A percentile compares a stretch with the other conserved stretches of the same genome.
Conservation (phyloP, 2,113 vertebrate genomes). For the Halcyon senegalensis region DNA sequence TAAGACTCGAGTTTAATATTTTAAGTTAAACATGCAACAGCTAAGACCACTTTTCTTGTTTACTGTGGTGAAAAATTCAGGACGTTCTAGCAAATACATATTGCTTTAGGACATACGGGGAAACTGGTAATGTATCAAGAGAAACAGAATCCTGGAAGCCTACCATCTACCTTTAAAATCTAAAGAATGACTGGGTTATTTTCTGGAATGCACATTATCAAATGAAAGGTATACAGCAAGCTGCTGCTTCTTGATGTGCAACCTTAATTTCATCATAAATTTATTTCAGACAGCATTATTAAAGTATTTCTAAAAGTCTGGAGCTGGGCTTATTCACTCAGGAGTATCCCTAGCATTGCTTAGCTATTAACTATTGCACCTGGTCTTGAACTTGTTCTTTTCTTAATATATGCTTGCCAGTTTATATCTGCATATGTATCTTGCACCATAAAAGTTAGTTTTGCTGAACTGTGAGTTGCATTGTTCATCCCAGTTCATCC, state of each 20-base stretch:
- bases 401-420: not conserved
- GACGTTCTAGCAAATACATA: not conserved
- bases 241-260: not conserved
- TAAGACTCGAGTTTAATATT: not conserved
- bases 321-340: not conserved
- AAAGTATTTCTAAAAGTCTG: not conserved
- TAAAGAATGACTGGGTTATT: not conserved
- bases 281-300: not conserved
- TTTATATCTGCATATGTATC: not conserved
- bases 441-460: not conserved
- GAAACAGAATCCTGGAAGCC: not conserved
- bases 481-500: not conserved
- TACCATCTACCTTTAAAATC: not conserved
- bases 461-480: not conserved
- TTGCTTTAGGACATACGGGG: not conserved
- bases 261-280: not conserved
- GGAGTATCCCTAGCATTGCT: not conserved
- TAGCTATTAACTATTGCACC: not conserved
- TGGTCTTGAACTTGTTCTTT: not conserved
- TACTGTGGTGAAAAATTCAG: not conserved
- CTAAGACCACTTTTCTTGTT: not conserved
- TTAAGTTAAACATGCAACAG: not conserved
- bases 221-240: not conserved
- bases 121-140: not conserved
- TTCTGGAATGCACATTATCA: not conserved